Conservation (phyloP, 2,888 invertebrate species). For the Eilema griseolum region DNA sequence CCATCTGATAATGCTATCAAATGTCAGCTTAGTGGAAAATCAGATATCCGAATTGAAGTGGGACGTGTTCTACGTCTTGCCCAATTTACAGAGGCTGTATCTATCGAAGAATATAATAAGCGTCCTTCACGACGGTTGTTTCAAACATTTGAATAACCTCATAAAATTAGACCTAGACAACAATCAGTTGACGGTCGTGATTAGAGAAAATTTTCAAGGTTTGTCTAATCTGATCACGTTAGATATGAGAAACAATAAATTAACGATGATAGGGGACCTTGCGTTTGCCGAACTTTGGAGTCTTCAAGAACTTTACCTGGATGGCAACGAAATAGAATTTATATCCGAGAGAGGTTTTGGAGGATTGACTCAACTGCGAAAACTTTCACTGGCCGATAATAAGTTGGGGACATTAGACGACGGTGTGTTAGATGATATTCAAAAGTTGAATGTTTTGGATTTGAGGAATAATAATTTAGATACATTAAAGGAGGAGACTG, state of each 20-base stretch:
- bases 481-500: constrained; percentile 91
- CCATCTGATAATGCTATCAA: constrained; percentile 90
- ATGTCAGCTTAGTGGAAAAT: constrained; percentile 92
- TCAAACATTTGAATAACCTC: constrained; percentile 90
- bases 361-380: constrained; percentile 91
- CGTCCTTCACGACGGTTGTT: constrained; percentile 94
- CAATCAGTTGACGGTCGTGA: constrained; percentile 91
- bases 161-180: constrained; percentile 93
- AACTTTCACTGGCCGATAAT: constrained; percentile 92
- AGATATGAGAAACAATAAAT: constrained; percentile 91
- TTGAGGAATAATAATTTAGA: constrained; percentile 92
- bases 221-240: constrained; percentile 90
- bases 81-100: constrained; percentile 90
- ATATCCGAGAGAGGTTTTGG: constrained; percentile 92
- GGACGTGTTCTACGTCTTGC: constrained; percentile 92
- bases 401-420: constrained; percentile 90
- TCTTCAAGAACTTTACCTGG: constrained; percentile 90
- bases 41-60: constrained; percentile 91
- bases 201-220: constrained; percentile 92
- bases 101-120: constrained; percentile 95
- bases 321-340: constrained; percentile 90
- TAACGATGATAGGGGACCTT: constrained; percentile 93
- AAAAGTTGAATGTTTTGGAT: constrained; percentile 91
- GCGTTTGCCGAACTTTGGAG: constrained; percentile 93
- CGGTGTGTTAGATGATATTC: constrained; percentile 90